These are phyloP conservation scores for Strigamia crassipes DNA, from an alignment of 2,888 invertebrate species.

Conservation along the genomic window DNA sequence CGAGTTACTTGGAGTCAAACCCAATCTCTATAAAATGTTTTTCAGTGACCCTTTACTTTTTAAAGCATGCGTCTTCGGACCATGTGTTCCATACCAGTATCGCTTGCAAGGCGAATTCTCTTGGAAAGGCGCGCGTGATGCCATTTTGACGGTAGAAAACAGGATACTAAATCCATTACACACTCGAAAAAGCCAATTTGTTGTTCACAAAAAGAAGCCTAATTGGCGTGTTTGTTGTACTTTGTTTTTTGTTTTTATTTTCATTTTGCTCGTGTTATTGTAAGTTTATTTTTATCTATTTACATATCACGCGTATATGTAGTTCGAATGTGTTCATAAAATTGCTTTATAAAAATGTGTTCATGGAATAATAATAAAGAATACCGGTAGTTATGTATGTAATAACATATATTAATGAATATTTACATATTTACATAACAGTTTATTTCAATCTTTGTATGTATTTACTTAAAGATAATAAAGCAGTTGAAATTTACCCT, in stretches of 20 bases:
- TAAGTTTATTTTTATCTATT: neutral
- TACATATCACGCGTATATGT: neutral
- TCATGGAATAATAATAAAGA: no score
- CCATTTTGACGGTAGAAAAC: slow-evolving; percentile 56
- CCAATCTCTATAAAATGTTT: slow-evolving; percentile 56
- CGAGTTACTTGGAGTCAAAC: slow-evolving; percentile 58
- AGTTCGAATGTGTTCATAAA: neutral
- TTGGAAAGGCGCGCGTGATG: slow-evolving; percentile 60
- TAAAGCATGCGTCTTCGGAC: slow-evolving; percentile 55
- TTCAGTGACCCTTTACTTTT: slow-evolving; percentile 53
- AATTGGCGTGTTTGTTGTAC: neutral
- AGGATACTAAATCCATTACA: slow-evolving; percentile 51
- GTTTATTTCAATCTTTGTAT: no score
- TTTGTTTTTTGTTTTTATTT: neutral
- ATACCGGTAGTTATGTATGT: no score
- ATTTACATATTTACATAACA: no score
- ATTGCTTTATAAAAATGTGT: no score
- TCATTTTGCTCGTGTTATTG: neutral
- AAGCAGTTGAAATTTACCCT: neutral
- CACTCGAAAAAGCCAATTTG: slow-evolving; percentile 36
- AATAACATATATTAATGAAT: no score
- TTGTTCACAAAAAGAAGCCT: neutral
- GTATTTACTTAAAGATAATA: no score
- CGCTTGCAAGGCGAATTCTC: slow-evolving; percentile 58
- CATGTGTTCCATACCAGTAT: slow-evolving; percentile 58